Evolutionary conservation across 2,113 vertebrate species (phyloP).

Genomic region (Tragelaphus imberbis): DNA sequence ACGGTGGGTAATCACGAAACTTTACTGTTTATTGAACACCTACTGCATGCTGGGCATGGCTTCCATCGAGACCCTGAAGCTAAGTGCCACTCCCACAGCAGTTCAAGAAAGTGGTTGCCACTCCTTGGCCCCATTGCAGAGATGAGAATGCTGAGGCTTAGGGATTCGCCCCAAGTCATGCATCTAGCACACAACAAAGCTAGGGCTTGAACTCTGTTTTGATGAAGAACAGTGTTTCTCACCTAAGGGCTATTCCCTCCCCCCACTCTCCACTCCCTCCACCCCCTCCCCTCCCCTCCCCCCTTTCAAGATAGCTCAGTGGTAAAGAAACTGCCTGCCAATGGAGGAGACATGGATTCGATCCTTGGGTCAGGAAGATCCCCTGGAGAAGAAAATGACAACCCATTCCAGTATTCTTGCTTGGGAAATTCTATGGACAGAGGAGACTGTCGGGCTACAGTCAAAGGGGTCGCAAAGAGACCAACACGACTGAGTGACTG

Average conservation of each 20-base stretch:
- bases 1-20: not conserved
- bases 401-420: not conserved
- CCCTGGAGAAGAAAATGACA: not conserved
- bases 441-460: not conserved
- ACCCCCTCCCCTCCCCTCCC: not conserved
- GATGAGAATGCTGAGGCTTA: not conserved
- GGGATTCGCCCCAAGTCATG: not conserved
- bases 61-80: not conserved
- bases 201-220: not conserved
- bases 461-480: not conserved
- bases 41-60: not conserved
- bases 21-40: not conserved
- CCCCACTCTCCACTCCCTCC: not conserved
- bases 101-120: not conserved
- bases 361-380: not conserved
- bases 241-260: too few species aligned
- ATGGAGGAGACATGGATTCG: accelerated
- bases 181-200: not conserved
- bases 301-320: not conserved
- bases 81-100: not conserved
- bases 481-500: not conserved
- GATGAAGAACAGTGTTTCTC: not conserved
- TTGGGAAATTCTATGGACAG: not conserved
- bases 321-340: not conserved
- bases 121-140: not conserved